Base-by-base conservation (phyloP, 2,797 vertebrate genomes). In the Gymnocypris eckloni region DNA sequence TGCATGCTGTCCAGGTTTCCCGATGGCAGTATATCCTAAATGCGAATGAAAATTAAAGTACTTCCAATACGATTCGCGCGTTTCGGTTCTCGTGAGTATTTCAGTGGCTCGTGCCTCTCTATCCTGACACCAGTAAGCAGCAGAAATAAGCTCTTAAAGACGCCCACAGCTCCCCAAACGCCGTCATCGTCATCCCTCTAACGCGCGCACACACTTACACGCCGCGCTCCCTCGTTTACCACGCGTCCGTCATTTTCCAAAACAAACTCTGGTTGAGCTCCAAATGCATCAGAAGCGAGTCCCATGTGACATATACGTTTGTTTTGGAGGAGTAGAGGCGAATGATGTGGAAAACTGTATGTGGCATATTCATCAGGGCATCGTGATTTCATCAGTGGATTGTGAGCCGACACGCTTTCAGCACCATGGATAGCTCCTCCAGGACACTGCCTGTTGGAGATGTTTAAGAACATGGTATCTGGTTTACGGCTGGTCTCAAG, bases 1-100 rank as follows among this genome's bases (percentile, higher is more conserved):
- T 92, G 70, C 95, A 95, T 95, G 90, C 89, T 93, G 87, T 84
- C 90, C 64, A 90, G 73, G 76, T 83, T 85, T 88, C 79, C 87
- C 84, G 72, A 66, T 25, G 56, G 59, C 73, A 82, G 82, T 89
- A 90, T 84, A 91, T 91, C 90, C 90, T 81, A 76, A 64, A 82
- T 61, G 82, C 87, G 89, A n/a, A 25, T 66, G 2, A 70, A 78
- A 85, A 59, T 25, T 9, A 25, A 81, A 18, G 81, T 87, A 90
- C 81, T 86, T 91, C 90, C 92, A 80, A 77, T 54, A 84, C 43
- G 79, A 48, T 66, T 70, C 61, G 28, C 66, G 82, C 25, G 20
- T 48, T 16, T 70, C 64, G 56, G 25, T 52, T 85, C 83, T 79
- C 12, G 56, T 69, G n/a, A 76, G 83, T 73, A 80, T 61, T 86